A percentile compares a stretch with the other conserved stretches of the same genome.
phyloP scores from a whole-genome alignment of 2,797 vertebrate genomes.

The Cetoscarus ocellatus region DNA sequence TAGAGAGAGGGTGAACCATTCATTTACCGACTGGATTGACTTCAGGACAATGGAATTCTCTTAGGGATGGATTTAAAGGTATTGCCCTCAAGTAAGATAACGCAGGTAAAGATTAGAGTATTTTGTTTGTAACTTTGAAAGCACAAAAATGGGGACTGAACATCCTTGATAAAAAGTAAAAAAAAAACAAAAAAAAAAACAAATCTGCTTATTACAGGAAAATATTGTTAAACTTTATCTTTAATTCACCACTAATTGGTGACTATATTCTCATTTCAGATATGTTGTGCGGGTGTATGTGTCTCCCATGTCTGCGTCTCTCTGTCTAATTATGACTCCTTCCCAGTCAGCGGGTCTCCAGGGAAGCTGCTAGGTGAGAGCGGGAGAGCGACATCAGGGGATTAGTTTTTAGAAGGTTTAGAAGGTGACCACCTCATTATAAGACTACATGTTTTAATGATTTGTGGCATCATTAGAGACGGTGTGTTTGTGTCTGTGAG shows the following conservation, averaged over 20 bases:
- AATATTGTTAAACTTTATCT: background rate
- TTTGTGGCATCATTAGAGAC: conserved; percentile 45
- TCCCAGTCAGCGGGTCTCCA: conserved; percentile 46
- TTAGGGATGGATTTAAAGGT: too few species aligned
- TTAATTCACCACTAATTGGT: conserved; percentile 19
- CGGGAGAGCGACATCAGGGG: conserved; percentile 58
- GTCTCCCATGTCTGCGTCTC: conserved; percentile 39
- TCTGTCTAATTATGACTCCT: conserved; percentile 56
- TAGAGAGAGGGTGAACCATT: too few species aligned
- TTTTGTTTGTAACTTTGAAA: too few species aligned
- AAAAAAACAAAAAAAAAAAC: too few species aligned
- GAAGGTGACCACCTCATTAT: conserved; percentile 80
- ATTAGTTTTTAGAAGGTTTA: conserved; percentile 71
- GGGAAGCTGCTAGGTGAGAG: conserved; percentile 65
- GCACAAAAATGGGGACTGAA: too few species aligned
- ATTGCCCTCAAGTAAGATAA: too few species aligned
- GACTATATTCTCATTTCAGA: conserved; percentile 27
- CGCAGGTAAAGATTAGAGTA: too few species aligned
- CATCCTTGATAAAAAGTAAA: too few species aligned
- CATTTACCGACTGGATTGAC: too few species aligned
- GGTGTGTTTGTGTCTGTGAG: conserved; percentile 33
- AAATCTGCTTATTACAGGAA: background rate
- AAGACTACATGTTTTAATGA: conserved; percentile 75
- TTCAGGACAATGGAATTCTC: too few species aligned
- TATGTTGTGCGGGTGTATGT: conserved; percentile 23